These are phyloP conservation scores for Sisor rabdophorus DNA, from an alignment of 2,113 vertebrate species.

Conservation along the genomic window DNA sequence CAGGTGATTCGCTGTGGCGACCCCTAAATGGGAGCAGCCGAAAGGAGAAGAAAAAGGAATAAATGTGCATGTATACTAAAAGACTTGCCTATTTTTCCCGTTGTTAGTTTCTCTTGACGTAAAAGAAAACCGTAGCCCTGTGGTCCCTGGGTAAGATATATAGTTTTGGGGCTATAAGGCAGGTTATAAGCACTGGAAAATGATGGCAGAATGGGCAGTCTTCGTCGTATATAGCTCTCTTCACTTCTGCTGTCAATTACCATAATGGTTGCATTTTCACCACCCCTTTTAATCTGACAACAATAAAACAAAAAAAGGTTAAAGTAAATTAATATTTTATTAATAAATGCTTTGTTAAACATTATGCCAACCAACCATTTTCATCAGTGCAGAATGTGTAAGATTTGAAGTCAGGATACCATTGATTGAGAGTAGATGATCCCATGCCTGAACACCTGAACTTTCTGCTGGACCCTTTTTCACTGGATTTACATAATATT, in stretches of 20 bases:
- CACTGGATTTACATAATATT: constrained; percentile 71
- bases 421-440: constrained; percentile 83
- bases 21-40: no score
- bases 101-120: constrained; percentile 74
- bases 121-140: constrained; percentile 88
- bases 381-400: constrained; percentile 64
- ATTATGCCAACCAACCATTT: constrained; percentile 65
- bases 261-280: constrained; percentile 74
- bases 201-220: constrained; percentile 71
- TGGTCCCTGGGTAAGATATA: constrained; percentile 74
- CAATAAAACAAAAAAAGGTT: constrained; percentile 10
- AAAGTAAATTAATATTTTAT: not conserved
- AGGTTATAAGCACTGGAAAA: constrained; percentile 74
- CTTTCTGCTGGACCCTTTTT: constrained; percentile 76
- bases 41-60: no score
- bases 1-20: no score
- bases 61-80: not conserved
- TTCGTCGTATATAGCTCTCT: constrained; percentile 68
- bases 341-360: not conserved
- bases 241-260: constrained; percentile 78
- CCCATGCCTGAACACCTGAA: constrained; percentile 76
- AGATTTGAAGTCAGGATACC: constrained; percentile 70
- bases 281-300: constrained; percentile 74
- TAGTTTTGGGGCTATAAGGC: constrained; percentile 72
- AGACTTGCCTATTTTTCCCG: constrained; percentile 65